Percentiles rank a stretch among this genome's conserved stretches.
Evolutionary conservation across 2,113 vertebrate species (phyloP).

Genomic region (Balaeniceps rex): DNA sequence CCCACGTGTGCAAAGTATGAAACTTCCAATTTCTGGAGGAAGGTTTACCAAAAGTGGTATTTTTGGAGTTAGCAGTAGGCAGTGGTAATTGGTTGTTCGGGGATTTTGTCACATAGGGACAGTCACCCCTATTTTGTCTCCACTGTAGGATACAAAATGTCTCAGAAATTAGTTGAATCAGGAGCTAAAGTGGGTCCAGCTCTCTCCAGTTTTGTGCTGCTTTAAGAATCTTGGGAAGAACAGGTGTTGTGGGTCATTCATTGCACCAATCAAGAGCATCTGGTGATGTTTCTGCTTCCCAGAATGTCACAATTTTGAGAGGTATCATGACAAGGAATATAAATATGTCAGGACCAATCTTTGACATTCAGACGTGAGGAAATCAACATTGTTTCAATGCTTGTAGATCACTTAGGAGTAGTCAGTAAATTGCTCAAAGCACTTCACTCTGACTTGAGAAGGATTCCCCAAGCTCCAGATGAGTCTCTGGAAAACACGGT

Average conservation of each 20-base stretch:
- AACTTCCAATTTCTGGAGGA: background rate
- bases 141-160: background rate
- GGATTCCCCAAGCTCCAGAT: background rate
- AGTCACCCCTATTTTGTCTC: background rate
- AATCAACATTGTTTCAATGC: background rate
- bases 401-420: background rate
- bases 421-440: background rate
- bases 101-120: background rate
- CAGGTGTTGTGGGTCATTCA: background rate
- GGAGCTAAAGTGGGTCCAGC: background rate
- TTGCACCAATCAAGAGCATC: background rate
- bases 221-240: background rate
- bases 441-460: background rate
- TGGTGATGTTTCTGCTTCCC: background rate
- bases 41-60: background rate
- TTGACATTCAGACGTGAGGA: background rate
- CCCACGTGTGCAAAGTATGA: background rate
- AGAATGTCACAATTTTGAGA: background rate
- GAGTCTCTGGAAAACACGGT: background rate
- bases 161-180: background rate
- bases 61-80: background rate
- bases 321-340: background rate
- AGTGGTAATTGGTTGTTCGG: background rate
- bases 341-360: background rate
- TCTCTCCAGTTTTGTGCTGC: background rate